Conservation (phyloP, 2,888 invertebrate genomes). For the Torymus texanus region DNA sequence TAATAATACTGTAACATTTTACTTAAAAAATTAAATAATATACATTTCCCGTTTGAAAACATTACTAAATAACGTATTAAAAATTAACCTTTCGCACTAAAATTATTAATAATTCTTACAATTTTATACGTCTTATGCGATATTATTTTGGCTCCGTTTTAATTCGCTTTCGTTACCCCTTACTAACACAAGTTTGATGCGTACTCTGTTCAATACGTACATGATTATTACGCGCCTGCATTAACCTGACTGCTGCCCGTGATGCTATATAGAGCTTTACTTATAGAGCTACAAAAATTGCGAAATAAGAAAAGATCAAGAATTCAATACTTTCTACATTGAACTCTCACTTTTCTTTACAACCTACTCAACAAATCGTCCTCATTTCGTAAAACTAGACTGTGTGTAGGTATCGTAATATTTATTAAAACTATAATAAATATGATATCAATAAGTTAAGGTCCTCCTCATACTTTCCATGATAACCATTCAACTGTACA, state of each 20-base stretch:
- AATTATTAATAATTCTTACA: slow-evolving; percentile 27
- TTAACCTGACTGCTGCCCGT: slow-evolving; percentile 11
- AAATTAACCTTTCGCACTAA: slow-evolving; percentile 1
- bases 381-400: slow-evolving; percentile 9
- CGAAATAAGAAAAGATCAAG: not conserved
- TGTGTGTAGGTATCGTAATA: slow-evolving; percentile 1
- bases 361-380: slow-evolving; percentile 13
- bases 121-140: slow-evolving; percentile 16
- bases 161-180: slow-evolving; percentile 1
- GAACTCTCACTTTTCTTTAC: slow-evolving; percentile 8
- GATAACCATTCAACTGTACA: slow-evolving; percentile 15
- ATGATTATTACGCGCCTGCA: not conserved
- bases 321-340: not conserved
- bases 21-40: too few relatives aligned
- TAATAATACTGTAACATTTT: too few relatives aligned
- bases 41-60: not conserved
- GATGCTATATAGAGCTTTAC: slow-evolving; percentile 13
- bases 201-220: slow-evolving; percentile 3
- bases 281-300: slow-evolving; percentile 10
- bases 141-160: slow-evolving; percentile 25
- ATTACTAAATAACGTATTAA: slow-evolving; percentile 9
- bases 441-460: slow-evolving; percentile 24
- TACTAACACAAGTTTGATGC: not conserved
- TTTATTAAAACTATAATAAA: slow-evolving; percentile 30
- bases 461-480: slow-evolving; percentile 19